A percentile compares a stretch with the other conserved stretches of the same genome.
These are phyloP conservation scores for Nomada fucata DNA, from an alignment of 2,888 invertebrate species.

Conservation along the genomic window DNA sequence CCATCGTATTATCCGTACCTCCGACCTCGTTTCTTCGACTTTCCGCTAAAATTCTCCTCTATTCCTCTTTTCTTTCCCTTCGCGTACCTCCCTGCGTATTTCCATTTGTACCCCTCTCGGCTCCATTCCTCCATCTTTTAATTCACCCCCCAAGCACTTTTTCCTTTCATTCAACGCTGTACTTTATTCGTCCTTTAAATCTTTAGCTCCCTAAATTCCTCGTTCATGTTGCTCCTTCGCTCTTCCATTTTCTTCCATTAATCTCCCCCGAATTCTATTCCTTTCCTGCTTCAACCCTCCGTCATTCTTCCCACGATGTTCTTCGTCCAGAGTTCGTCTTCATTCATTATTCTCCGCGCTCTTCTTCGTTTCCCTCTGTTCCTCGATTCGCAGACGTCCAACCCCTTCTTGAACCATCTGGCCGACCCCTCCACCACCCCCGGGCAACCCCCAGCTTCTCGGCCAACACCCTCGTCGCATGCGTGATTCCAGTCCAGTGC, in stretches of 20 bases:
- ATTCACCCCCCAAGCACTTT: neutral
- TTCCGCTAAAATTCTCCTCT: neutral
- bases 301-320: too few species aligned
- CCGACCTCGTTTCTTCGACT: neutral
- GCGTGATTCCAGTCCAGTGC: slow-evolving; percentile 35
- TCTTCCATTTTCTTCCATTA: neutral
- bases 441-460: neutral
- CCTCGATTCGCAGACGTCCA: neutral
- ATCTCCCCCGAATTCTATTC: neutral
- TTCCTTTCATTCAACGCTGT: neutral
- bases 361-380: neutral
- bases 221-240: neutral
- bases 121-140: neutral
- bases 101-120: neutral
- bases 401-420: neutral
- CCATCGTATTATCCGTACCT: too few species aligned
- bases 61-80: neutral
- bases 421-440: neutral
- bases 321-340: neutral
- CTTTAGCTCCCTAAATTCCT: neutral
- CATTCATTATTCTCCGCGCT: neutral
- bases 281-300: too few species aligned
- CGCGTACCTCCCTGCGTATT: neutral
- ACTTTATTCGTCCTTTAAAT: too few species aligned
- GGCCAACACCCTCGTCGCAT: slow-evolving; percentile 54